These are phyloP conservation scores for Drosophila nannoptera DNA, from an alignment of 1,140 invertebrate species.

Conservation along the genomic window DNA sequence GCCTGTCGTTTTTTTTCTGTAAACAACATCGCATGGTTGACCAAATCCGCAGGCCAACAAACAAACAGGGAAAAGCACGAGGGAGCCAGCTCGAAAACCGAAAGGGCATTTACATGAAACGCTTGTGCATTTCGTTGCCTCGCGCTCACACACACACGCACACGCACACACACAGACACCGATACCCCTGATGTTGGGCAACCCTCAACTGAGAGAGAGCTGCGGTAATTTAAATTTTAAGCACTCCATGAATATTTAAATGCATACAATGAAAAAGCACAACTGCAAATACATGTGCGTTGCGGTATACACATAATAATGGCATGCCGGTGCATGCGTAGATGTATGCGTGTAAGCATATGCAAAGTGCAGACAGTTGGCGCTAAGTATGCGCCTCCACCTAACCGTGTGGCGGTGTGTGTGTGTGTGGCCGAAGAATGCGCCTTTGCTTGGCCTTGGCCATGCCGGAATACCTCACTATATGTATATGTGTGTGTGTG, in stretches of 20 bases:
- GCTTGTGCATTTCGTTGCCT: slow-evolving; percentile 33
- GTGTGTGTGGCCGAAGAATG: slow-evolving; percentile 13
- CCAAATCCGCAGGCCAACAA: slow-evolving; percentile 23
- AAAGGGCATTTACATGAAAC: slow-evolving; percentile 27
- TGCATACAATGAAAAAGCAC: slow-evolving; percentile 46
- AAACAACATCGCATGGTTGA: slow-evolving; percentile 40
- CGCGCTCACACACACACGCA: slow-evolving; percentile 15
- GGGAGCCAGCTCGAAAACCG: slow-evolving; percentile 1
- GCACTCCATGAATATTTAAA: slow-evolving; percentile 51
- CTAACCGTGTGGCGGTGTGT: background rate
- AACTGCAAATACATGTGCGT: slow-evolving; percentile 34
- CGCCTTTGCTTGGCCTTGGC: slow-evolving; percentile 28
- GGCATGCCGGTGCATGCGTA: background rate
- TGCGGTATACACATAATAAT: background rate
- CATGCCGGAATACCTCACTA: background rate
- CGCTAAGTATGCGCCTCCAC: slow-evolving; percentile 30
- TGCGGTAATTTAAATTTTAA: slow-evolving; percentile 44
- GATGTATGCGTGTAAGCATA: slow-evolving; percentile 30
- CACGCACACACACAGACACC: slow-evolving; percentile 1
- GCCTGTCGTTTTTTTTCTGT: slow-evolving; percentile 25
- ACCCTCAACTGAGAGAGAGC: slow-evolving; percentile 21
- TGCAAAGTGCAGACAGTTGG: slow-evolving; percentile 38
- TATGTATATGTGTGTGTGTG: background rate
- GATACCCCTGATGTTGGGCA: slow-evolving; percentile 1
- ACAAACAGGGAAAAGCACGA: background rate